Conservation (phyloP, 1,140 invertebrate genomes). For the Orius insidiosus region DNA sequence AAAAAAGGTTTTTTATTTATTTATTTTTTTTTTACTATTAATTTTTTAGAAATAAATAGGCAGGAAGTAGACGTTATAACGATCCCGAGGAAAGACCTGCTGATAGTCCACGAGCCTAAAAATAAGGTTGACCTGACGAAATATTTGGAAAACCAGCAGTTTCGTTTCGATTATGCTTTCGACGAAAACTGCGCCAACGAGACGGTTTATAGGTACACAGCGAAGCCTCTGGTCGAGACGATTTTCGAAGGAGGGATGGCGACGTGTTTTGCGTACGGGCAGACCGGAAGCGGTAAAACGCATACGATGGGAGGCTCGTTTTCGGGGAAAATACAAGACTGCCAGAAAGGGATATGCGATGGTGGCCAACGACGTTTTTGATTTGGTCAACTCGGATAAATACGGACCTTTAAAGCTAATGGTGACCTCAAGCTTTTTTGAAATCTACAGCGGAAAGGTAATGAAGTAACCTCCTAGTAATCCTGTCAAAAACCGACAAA, state of each 20-base stretch:
- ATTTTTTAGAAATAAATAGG: conserved; percentile 34
- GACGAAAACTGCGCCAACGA: conserved; percentile 92
- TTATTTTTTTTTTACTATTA: not conserved
- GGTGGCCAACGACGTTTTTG: conserved; percentile 83
- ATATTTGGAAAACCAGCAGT: conserved; percentile 95
- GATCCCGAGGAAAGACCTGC: conserved; percentile 84
- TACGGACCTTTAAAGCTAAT: conserved; percentile 63
- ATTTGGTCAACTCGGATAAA: conserved; percentile 51
- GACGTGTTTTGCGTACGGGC: conserved; percentile 94
- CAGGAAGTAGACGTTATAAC: conserved; percentile 96
- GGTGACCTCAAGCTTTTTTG: conserved; percentile 84
- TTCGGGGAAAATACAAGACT: conserved; percentile 66
- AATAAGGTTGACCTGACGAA: conserved; percentile 96
- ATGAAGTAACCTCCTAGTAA: too few species aligned
- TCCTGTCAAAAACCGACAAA: too few species aligned
- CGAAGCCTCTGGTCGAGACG: conserved; percentile 81
- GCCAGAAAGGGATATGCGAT: conserved; percentile 74
- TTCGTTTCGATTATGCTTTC: conserved; percentile 98
- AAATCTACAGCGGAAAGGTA: conserved; percentile 82
- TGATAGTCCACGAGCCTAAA: conserved; percentile 95
- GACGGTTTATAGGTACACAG: conserved; percentile 52
- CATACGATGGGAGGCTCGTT: conserved; percentile 83
- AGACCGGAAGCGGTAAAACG: conserved; percentile 83
- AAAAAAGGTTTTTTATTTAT: not conserved
- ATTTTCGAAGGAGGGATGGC: conserved; percentile 95